phyloP scores from a whole-genome alignment of 2,113 vertebrate genomes.

The Pundamilia nyererei region DNA sequence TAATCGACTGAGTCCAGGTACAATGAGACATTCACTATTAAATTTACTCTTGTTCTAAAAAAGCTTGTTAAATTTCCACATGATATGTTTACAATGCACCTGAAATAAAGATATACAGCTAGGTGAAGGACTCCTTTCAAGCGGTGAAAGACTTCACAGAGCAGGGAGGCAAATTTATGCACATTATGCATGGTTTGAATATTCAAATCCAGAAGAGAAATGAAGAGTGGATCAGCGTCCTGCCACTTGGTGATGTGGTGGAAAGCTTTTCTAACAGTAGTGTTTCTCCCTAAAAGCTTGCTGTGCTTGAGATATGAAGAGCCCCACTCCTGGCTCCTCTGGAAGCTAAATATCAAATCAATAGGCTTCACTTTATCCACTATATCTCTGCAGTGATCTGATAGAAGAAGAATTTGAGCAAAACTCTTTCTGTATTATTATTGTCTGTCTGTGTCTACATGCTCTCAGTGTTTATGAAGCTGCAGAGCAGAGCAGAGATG shows the following conservation, averaged over 20 bases:
- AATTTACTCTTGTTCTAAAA: not conserved
- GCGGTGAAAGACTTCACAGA: not conserved
- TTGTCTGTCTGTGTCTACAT: not conserved
- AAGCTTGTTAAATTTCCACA: not conserved
- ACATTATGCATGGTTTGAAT: conserved; percentile 14
- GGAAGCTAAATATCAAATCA: conserved; percentile 37
- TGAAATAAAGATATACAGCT: not conserved
- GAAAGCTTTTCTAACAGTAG: conserved; percentile 1
- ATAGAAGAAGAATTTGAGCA: not conserved
- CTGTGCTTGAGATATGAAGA: conserved; percentile 22
- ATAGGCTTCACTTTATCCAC: conserved; percentile 5
- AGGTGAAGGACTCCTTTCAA: not conserved
- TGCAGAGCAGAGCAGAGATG: conserved; percentile 36
- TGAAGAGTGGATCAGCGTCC: not conserved
- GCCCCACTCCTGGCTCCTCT: not conserved
- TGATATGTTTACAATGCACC: not conserved
- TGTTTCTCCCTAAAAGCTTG: conserved; percentile 13
- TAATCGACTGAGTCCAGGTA: not conserved
- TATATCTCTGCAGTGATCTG: conserved; percentile 6
- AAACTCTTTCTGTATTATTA: not conserved
- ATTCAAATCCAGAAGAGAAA: not conserved
- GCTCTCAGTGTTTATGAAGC: not conserved
- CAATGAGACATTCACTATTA: not conserved
- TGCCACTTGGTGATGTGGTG: not conserved
- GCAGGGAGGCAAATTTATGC: not conserved